A percentile compares a stretch with the other conserved stretches of the same genome.
phyloP scores from a whole-genome alignment of 64 coral and sea anemone species.

The Dendronephthya gigantea region DNA sequence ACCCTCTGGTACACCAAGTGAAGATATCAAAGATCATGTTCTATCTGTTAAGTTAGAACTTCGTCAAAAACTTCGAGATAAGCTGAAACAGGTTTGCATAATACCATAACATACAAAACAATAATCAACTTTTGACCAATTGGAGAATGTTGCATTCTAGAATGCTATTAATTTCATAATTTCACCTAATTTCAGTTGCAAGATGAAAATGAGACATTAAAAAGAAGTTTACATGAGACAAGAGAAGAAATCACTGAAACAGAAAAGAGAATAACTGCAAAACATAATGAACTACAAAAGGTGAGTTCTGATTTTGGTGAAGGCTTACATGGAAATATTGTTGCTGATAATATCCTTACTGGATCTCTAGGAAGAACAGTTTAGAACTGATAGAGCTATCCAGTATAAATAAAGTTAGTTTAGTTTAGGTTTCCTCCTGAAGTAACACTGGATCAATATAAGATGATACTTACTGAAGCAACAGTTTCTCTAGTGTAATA shows the following conservation, averaged over 20 bases:
- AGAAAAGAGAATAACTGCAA: slow-evolving; percentile 28
- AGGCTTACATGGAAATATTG: too few relatives aligned
- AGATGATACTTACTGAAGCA: too few relatives aligned
- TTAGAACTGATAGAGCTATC: too few relatives aligned
- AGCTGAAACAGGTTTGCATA: slow-evolving; percentile 54
- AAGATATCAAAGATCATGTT: slow-evolving; percentile 65
- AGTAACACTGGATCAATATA: too few relatives aligned
- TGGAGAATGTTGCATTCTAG: too few relatives aligned
- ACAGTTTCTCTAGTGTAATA: too few relatives aligned
- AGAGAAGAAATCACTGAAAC: slow-evolving; percentile 46
- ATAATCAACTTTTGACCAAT: too few relatives aligned
- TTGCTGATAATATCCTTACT: too few relatives aligned
- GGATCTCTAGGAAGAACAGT: too few relatives aligned
- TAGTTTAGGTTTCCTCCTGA: too few relatives aligned
- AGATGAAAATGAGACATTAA: slow-evolving; percentile 54
- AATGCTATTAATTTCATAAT: not conserved
- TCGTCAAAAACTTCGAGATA: slow-evolving; percentile 55
- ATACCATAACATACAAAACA: too few relatives aligned
- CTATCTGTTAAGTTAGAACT: slow-evolving; percentile 66
- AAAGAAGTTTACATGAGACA: slow-evolving; percentile 50
- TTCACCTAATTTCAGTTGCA: slow-evolving; percentile 45
- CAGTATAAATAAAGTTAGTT: too few relatives aligned
- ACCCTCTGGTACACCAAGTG: slow-evolving; percentile 56
- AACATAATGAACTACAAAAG: slow-evolving; percentile 10
- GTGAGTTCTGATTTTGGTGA: not conserved